These are phyloP conservation scores for Penelope pileata DNA, from an alignment of 2,113 vertebrate genomes.

Conservation along the genomic window DNA sequence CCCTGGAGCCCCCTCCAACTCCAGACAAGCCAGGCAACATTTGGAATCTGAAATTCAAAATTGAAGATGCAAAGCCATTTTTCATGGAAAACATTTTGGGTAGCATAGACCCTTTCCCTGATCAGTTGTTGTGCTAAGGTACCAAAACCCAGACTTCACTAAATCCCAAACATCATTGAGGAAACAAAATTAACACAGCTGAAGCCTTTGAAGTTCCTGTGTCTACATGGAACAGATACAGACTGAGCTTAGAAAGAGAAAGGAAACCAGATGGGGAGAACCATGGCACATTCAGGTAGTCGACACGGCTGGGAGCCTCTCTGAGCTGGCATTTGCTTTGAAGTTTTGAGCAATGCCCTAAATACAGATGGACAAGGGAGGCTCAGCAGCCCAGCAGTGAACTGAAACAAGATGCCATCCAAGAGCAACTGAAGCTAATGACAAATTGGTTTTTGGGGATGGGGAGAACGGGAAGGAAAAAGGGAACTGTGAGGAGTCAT, in stretches of 20 bases:
- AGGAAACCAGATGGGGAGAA: not conserved
- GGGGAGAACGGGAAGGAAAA: not conserved
- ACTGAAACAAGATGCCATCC: not conserved
- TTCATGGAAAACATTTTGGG: not conserved
- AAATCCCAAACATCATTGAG: not conserved
- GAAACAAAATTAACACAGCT: not conserved
- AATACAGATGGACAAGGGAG: accelerated
- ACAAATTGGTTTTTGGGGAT: not conserved
- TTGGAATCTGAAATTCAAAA: not conserved
- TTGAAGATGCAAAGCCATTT: not conserved
- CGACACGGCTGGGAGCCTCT: not conserved
- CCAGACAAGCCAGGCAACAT: not conserved
- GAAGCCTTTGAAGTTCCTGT: not conserved
- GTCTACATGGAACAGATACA: accelerated
- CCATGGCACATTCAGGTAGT: not conserved
- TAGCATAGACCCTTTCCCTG: not conserved
- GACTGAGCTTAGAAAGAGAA: not conserved
- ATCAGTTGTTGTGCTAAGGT: not conserved
- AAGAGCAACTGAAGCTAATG: accelerated
- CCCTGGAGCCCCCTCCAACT: not conserved
- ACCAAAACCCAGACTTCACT: not conserved
- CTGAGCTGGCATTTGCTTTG: not conserved
- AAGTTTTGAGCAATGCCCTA: not conserved
- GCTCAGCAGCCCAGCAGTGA: not conserved
- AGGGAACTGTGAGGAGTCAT: not conserved